phyloP scores from a whole-genome alignment of 1,140 invertebrate species.

The Ceratina calcarata region DNA sequence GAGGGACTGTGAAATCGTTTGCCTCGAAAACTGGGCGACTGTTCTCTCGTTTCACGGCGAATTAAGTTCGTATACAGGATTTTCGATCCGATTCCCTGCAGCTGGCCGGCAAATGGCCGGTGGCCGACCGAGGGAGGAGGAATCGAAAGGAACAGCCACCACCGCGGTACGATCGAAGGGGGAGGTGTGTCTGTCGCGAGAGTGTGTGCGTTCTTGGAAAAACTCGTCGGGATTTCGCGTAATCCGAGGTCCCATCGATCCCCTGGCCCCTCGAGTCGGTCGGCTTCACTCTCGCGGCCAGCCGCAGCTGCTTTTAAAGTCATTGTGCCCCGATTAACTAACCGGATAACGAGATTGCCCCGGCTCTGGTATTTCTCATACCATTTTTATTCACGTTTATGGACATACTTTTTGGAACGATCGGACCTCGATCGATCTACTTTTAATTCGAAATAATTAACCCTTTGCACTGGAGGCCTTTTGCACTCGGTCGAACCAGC shows the following conservation, averaged over 20 bases:
- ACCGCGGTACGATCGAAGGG: constrained; percentile 37
- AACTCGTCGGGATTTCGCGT: constrained; percentile 78
- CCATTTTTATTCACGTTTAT: too few species aligned
- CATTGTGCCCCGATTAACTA: not conserved
- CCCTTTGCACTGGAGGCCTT: too few species aligned
- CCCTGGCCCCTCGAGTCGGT: constrained; percentile 31
- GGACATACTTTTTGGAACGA: too few species aligned
- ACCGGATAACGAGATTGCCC: not conserved
- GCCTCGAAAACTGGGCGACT: not conserved
- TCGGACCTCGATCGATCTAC: too few species aligned
- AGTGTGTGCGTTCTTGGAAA: constrained; percentile 68
- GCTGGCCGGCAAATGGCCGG: constrained; percentile 55
- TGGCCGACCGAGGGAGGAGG: constrained; percentile 9
- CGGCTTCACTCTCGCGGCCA: not conserved
- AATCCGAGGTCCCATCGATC: constrained; percentile 63
- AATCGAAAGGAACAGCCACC: constrained; percentile 25
- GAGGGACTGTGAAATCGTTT: not conserved
- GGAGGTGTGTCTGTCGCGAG: too few species aligned
- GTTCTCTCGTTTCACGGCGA: constrained; percentile 78
- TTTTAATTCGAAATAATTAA: constrained; percentile 15
- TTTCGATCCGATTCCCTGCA: constrained; percentile 69
- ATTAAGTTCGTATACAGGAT: constrained; percentile 75
- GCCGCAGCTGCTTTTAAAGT: constrained; percentile 4
- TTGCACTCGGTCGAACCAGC: too few species aligned
- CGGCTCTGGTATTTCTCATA: too few species aligned